phyloP scores from a whole-genome alignment of 2,797 vertebrate species.

The Hydrophis major region DNA sequence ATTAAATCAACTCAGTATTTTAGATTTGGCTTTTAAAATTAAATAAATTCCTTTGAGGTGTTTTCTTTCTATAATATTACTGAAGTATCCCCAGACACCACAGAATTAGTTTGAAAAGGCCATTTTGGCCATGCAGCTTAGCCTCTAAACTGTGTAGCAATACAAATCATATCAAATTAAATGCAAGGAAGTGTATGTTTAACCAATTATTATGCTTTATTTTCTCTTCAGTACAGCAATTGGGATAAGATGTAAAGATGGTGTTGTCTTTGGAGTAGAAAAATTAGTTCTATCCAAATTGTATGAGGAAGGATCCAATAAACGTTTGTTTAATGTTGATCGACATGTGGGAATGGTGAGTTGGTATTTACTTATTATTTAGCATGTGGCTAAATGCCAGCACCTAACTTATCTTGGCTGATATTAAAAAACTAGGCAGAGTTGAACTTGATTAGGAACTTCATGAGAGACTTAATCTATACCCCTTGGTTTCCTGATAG shows the following conservation, averaged over 20 bases:
- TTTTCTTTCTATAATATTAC: not conserved
- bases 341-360: constrained; percentile 96
- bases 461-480: not conserved
- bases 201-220: not conserved
- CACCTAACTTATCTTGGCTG: not conserved
- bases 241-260: constrained; percentile 94
- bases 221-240: constrained; percentile 87
- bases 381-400: not conserved
- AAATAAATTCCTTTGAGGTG: not conserved
- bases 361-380: not conserved
- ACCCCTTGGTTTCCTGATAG: not conserved
- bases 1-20: not conserved
- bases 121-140: not conserved
- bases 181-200: not conserved
- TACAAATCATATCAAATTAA: not conserved
- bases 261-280: constrained; percentile 95
- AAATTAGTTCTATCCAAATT: constrained; percentile 96
- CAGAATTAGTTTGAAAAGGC: not conserved
- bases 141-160: not conserved
- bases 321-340: constrained; percentile 97
- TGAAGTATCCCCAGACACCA: not conserved
- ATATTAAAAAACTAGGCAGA: not conserved
- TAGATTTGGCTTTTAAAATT: not conserved
- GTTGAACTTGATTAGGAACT: not conserved
- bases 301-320: constrained; percentile 97